Evolutionary conservation across 2,797 vertebrate species (phyloP).

Genomic region (Saxicola maurus): DNA sequence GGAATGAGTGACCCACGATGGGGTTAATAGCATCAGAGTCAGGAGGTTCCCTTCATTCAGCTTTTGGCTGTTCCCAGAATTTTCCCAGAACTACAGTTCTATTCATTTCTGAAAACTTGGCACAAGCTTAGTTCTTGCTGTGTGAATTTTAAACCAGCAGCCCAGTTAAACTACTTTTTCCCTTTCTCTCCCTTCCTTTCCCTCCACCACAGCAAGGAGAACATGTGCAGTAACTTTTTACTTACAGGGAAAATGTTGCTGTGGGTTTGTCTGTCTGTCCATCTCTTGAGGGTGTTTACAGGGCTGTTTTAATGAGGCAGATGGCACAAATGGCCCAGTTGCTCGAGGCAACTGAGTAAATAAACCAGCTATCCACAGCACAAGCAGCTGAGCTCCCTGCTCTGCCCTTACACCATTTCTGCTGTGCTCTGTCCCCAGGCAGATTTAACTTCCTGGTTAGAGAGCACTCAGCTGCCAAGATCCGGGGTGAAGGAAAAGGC

Average conservation of each 20-base stretch:
- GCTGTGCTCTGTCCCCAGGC: not conserved
- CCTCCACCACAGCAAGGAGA: not conserved
- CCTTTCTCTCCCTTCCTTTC: not conserved
- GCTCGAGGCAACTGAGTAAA: not conserved
- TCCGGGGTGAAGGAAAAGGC: not conserved
- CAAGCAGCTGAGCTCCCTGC: not conserved
- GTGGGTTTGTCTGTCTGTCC: not conserved
- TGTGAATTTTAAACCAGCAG: not conserved
- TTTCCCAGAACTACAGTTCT: not conserved
- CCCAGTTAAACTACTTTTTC: not conserved
- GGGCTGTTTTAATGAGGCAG: not conserved
- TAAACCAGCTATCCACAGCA: not conserved
- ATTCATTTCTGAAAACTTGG: not conserved
- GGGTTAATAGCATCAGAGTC: not conserved
- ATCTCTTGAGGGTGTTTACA: not conserved
- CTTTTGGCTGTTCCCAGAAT: not conserved
- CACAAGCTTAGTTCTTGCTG: not conserved
- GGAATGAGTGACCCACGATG: not conserved
- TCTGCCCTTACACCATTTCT: not conserved
- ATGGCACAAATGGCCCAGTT: not conserved
- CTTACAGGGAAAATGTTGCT: not conserved
- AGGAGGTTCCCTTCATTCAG: not conserved
- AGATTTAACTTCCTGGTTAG: slow-evolving; percentile 1
- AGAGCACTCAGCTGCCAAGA: not conserved
- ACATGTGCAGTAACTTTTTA: not conserved